Evolutionary conservation across 2,797 vertebrate species (phyloP).

Genomic region (Gila robusta): DNA sequence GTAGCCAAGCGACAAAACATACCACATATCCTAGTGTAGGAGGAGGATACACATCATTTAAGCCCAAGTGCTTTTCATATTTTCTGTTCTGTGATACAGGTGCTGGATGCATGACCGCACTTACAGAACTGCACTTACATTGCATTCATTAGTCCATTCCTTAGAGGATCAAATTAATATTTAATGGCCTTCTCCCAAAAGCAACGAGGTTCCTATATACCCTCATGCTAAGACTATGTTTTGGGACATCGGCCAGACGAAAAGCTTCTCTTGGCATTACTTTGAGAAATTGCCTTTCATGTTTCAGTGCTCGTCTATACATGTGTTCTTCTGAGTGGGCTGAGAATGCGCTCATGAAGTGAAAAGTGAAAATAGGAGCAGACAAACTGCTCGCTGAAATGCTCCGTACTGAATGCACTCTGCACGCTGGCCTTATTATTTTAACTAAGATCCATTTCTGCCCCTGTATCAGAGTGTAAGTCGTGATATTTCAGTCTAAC

Average conservation of each 20-base stretch:
- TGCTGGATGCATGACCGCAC: constrained; percentile 8
- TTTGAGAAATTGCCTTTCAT: constrained; percentile 50
- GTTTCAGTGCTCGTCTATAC: constrained; percentile 49
- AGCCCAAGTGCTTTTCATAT: constrained; percentile 25
- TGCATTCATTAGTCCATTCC: constrained; percentile 53
- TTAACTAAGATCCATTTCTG: constrained; percentile 30
- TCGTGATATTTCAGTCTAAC: constrained; percentile 21
- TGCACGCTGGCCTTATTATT: constrained; percentile 35
- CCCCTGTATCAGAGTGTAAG: neutral
- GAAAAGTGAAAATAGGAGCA: constrained; percentile 45
- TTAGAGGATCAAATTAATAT: constrained; percentile 76
- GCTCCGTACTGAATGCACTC: neutral
- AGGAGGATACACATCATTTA: constrained; percentile 31
- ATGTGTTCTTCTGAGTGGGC: constrained; percentile 43
- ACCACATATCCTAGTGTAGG: constrained; percentile 42
- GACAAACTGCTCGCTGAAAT: constrained; percentile 40
- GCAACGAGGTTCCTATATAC: constrained; percentile 66
- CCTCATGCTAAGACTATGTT: constrained; percentile 54
- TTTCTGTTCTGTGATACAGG: constrained; percentile 18
- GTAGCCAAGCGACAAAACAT: constrained; percentile 42
- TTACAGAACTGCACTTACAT: constrained; percentile 19
- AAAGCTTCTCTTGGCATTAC: constrained; percentile 62
- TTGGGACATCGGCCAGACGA: constrained; percentile 61
- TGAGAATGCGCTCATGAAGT: constrained; percentile 41
- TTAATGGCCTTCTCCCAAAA: constrained; percentile 52